A percentile compares a stretch with the other conserved stretches of the same genome.
These are phyloP conservation scores for Anastrepha obliqua DNA, from an alignment of 1,140 invertebrate species.

Conservation along the genomic window DNA sequence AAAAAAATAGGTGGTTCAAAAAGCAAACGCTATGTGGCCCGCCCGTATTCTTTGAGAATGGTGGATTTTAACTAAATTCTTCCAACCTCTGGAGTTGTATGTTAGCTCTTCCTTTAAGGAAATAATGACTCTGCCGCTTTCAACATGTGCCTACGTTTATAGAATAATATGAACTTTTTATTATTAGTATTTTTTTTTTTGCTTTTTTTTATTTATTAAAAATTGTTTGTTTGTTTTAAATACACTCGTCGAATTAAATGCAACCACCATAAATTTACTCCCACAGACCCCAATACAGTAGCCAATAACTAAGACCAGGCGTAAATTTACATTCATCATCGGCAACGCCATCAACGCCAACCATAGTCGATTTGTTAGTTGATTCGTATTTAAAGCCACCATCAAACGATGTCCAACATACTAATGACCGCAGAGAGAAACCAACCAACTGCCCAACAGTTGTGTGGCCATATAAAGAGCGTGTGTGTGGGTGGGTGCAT, in stretches of 20 bases:
- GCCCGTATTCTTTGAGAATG: no score
- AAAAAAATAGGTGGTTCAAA: no score
- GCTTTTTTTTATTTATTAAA: no score
- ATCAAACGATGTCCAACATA: slow-evolving; percentile 47
- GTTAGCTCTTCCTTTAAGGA: no score
- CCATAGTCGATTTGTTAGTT: slow-evolving; percentile 18
- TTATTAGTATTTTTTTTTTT: no score
- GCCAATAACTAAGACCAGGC: slow-evolving; percentile 32
- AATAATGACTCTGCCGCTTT: no score
- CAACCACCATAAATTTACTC: slow-evolving; percentile 31
- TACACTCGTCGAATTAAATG: not conserved
- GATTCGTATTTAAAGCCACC: slow-evolving; percentile 30
- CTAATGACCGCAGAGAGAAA: slow-evolving; percentile 15
- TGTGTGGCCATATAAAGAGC: not conserved
- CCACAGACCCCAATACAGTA: not conserved
- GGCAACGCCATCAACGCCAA: slow-evolving; percentile 31
- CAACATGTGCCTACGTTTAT: no score
- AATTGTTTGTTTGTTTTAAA: no score
- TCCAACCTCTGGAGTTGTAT: no score
- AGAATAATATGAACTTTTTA: no score
- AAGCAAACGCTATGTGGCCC: no score
- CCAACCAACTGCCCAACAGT: not conserved
- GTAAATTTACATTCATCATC: not conserved
- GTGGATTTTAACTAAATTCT: no score
- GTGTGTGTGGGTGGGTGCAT: slow-evolving; percentile 26